phyloP scores from a whole-genome alignment of 2,797 vertebrate species.

The Astyanax mexicanus region DNA sequence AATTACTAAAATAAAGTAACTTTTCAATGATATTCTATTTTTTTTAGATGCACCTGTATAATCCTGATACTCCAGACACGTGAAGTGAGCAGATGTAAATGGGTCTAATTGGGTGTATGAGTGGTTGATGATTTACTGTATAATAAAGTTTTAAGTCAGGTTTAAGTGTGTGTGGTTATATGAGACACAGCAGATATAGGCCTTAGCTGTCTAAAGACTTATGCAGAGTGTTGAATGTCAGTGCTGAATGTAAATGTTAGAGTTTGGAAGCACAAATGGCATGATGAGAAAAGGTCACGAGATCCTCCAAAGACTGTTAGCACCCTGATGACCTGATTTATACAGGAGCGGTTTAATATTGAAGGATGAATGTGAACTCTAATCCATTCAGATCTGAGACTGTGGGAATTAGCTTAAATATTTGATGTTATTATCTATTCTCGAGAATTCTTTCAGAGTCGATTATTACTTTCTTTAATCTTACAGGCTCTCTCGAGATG shows the following conservation, averaged over 20 bases:
- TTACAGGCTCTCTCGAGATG: neutral
- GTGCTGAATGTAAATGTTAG: no score
- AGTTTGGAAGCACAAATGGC: neutral
- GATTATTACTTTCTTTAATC: constrained; percentile 1
- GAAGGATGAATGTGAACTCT: neutral
- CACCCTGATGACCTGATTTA: neutral
- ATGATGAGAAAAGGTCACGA: neutral
- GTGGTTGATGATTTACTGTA: no score
- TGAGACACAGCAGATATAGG: no score
- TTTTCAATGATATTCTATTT: no score
- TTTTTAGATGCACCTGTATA: no score
- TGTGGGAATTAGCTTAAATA: constrained; percentile 6
- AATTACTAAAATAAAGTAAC: no score
- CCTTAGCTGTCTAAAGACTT: neutral
- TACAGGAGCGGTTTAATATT: neutral
- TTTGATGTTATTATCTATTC: constrained; percentile 9
- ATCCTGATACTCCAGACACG: no score
- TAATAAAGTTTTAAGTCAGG: no score
- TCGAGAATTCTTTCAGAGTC: neutral
- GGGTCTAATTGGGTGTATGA: no score
- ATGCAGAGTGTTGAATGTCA: no score
- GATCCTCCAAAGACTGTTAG: neutral
- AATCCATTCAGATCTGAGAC: neutral
- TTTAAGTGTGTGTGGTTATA: no score
- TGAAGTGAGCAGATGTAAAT: no score